Base-by-base conservation (phyloP, 1,140 invertebrate genomes). In the Drosophila obscura region DNA sequence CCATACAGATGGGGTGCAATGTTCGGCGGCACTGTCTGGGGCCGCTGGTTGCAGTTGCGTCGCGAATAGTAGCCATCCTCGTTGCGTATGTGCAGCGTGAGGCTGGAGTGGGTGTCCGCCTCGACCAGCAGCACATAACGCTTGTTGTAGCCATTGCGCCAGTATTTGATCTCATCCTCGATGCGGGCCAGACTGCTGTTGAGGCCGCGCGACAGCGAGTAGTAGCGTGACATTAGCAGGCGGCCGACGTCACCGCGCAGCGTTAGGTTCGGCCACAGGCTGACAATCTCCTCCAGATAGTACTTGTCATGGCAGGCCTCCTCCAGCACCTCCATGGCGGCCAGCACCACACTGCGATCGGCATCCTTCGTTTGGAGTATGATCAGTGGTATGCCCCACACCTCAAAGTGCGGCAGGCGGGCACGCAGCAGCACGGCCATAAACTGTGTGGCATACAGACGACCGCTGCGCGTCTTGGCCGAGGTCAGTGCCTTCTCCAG, bases 401-500 rank as follows among this genome's bases (percentile, higher is more conserved):
- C 93, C 51, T 94, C 93, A 90, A 96, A 95, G 75, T 94, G 93
- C 8, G 93, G 92, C 71, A 96, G 92, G 66, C 94, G 94, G 1
- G 95, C 95, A 49, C 98, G 93, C 16, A 99, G 92, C 55, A 99
- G 92, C 7, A 98, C 94, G 63, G 97, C 94, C 61, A 99, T 92
- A 92, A 98, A 97, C 87, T 97, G 96, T 0, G 97, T 98, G 0
- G 96, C 95, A 92, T 99, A 99, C 1, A 98, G 83, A 48, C 97
- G 94, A 13, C 96, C 96, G 57, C 94, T 94, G 92, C 98, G 95
- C 4, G 76, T 83, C 56, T 91, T 90, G 0, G 91, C 76, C n/a
- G 79, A 55, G 2, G 92, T 93, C 7, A 96, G 89, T 1, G 96
- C 95, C 66, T 95, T 94, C 26, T 94, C 93, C 61, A 97, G 93